Percentiles rank a stretch among this genome's conserved stretches.
phyloP scores from a whole-genome alignment of 2,797 vertebrate species.

The Epinephelus coioides region DNA sequence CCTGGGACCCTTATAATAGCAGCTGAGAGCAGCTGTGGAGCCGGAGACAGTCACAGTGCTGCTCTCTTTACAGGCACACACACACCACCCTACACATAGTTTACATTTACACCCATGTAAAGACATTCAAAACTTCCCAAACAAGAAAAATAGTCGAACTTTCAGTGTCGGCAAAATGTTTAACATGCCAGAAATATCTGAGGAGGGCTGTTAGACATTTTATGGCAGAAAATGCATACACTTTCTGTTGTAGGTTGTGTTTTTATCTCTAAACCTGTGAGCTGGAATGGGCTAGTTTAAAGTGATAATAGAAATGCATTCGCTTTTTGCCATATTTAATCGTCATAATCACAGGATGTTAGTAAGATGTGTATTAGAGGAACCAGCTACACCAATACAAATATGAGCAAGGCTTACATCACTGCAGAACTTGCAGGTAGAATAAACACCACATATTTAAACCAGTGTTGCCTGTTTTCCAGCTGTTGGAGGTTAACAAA shows the following conservation, averaged over 20 bases:
- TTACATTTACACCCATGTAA: neutral
- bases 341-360: neutral
- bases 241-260: neutral
- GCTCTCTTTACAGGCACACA: conserved; percentile 44
- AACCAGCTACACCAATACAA: neutral
- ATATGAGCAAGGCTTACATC: neutral
- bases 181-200: conserved; percentile 9
- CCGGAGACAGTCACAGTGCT: conserved; percentile 11
- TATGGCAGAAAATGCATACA: no score
- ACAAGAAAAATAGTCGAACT: neutral
- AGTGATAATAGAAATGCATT: neutral
- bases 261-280: conserved; percentile 1
- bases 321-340: neutral
- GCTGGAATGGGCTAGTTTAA: neutral
- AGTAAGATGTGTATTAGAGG: neutral
- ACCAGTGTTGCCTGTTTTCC: conserved; percentile 25
- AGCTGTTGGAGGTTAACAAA: conserved; percentile 12
- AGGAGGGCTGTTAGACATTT: neutral
- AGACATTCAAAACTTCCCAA: conserved; percentile 16
- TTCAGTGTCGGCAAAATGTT: neutral
- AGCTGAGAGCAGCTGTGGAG: conserved; percentile 58
- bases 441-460: conserved; percentile 3
- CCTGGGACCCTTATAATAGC: conserved; percentile 47
- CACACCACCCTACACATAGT: conserved; percentile 23
- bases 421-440: neutral